Percentiles rank a stretch among this genome's conserved stretches.
Conservation (phyloP, 2,888 invertebrate genomes). For the Toxonevra muliebris region DNA sequence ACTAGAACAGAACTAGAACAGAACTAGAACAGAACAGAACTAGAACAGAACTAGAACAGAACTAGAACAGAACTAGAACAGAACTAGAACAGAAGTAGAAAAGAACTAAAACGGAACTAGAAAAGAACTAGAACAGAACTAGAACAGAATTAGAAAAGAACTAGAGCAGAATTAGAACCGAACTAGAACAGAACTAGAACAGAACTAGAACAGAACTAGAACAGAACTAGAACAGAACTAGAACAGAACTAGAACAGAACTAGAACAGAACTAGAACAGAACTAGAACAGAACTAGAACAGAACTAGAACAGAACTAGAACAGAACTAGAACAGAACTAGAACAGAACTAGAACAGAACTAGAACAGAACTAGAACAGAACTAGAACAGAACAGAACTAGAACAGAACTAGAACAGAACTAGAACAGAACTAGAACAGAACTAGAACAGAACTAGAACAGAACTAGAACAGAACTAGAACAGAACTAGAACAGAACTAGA, state of each 20-base stretch:
- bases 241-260: too few relatives aligned
- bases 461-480: neutral
- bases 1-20: neutral
- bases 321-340: neutral
- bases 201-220: too few relatives aligned
- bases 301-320: neutral
- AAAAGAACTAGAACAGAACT: too few relatives aligned
- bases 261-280: too few relatives aligned
- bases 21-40: neutral
- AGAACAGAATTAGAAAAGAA: too few relatives aligned
- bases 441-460: neutral
- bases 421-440: neutral
- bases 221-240: too few relatives aligned
- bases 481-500: neutral
- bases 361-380: neutral
- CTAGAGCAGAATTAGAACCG: too few relatives aligned
- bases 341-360: neutral
- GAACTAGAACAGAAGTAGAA: neutral
- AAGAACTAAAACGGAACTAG: too few relatives aligned
- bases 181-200: too few relatives aligned
- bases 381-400: neutral
- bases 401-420: neutral
- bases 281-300: neutral
- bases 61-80: too few relatives aligned
- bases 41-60: neutral